phyloP scores from a whole-genome alignment of 2,888 invertebrate genomes.

The Xanthia icteritia region DNA sequence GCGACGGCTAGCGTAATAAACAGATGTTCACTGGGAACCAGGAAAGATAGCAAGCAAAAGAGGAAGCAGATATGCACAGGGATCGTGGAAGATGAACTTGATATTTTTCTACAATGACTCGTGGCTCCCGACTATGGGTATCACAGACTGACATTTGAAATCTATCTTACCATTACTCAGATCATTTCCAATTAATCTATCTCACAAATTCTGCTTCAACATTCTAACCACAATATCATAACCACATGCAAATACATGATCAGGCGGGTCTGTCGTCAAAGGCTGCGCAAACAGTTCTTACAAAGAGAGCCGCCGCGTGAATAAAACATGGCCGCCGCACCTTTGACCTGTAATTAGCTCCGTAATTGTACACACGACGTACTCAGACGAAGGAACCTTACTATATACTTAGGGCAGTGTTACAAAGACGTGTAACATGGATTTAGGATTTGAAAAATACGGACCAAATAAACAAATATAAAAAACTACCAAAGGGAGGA shows the following conservation, averaged over 20 bases:
- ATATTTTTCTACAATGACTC: not conserved
- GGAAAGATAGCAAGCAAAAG: not conserved
- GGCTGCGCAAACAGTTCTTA: conserved; percentile 42
- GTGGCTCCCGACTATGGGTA: not conserved
- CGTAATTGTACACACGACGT: conserved; percentile 58
- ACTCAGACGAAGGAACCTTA: conserved; percentile 25
- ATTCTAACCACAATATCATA: conserved; percentile 33
- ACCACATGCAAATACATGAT: conserved; percentile 57
- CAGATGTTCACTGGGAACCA: not conserved
- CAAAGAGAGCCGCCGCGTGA: conserved; percentile 44
- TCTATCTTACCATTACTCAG: not conserved
- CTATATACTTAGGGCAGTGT: not conserved
- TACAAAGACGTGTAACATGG: not conserved
- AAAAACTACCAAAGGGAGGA: not conserved
- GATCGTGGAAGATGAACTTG: not conserved
- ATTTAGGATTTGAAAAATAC: not conserved
- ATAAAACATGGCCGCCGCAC: conserved; percentile 54
- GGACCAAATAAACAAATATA: not conserved
- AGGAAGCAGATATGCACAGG: not conserved
- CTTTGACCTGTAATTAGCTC: conserved; percentile 66
- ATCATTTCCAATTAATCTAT: not conserved
- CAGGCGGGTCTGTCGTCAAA: conserved; percentile 37
- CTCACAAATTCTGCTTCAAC: not conserved
- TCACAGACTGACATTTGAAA: not conserved
- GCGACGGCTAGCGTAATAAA: not conserved